Conservation (phyloP, 2,113 vertebrate genomes). For the Lonchura striata region DNA sequence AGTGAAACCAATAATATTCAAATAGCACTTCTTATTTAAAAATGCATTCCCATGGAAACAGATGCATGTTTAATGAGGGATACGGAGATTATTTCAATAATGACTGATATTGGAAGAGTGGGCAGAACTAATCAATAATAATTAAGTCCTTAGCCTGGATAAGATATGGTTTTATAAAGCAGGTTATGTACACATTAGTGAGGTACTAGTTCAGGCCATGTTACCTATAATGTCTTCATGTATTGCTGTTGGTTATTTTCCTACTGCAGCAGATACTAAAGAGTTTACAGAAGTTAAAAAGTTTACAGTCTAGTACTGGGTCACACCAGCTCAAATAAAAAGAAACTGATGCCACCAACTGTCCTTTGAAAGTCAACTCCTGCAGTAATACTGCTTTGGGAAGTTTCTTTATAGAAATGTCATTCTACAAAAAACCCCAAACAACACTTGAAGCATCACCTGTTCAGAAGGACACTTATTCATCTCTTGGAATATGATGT, state of each 20-base stretch:
- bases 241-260: background rate
- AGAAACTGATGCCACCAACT: constrained; percentile 34
- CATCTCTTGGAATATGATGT: background rate
- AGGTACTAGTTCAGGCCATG: constrained; percentile 51
- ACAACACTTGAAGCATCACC: constrained; percentile 15
- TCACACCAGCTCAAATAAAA: constrained; percentile 23
- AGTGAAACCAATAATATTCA: constrained; percentile 75
- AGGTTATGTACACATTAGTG: constrained; percentile 72
- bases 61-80: constrained; percentile 81
- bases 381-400: constrained; percentile 43
- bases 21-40: constrained; percentile 75
- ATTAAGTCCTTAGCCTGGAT: constrained; percentile 75
- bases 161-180: constrained; percentile 76
- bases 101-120: constrained; percentile 77
- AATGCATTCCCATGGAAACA: constrained; percentile 82
- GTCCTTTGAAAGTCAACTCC: constrained; percentile 47
- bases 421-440: background rate
- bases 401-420: constrained; percentile 58
- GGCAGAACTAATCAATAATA: constrained; percentile 81
- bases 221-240: constrained; percentile 66
- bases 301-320: background rate
- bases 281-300: background rate
- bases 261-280: constrained; percentile 2
- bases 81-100: constrained; percentile 80
- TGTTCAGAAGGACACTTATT: constrained; percentile 37